These are phyloP conservation scores for Cyprinella venusta DNA, from an alignment of 2,797 vertebrate genomes.

Conservation along the genomic window DNA sequence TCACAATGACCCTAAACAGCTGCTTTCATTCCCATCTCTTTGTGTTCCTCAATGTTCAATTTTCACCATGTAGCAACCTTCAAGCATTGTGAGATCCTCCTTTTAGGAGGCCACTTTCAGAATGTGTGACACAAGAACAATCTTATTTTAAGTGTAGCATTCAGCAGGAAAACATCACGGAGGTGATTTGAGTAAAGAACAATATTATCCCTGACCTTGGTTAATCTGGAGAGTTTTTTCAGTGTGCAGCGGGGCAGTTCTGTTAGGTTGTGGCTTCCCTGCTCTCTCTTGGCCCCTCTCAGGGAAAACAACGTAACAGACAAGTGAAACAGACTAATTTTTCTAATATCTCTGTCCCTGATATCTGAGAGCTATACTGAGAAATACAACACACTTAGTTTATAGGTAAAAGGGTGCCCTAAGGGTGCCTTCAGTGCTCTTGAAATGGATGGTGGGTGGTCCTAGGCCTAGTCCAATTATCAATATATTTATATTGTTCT, in stretches of 20 bases:
- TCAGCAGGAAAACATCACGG: conserved; percentile 50
- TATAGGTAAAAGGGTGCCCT: background rate
- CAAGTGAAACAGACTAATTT: conserved; percentile 37
- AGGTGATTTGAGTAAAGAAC: conserved; percentile 55
- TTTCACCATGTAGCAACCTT: conserved; percentile 27
- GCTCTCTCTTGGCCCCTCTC: conserved; percentile 20
- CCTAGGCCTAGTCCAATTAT: background rate
- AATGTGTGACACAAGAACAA: conserved; percentile 30
- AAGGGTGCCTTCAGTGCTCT: background rate
- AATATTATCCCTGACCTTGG: conserved; percentile 59
- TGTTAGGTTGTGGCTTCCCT: conserved; percentile 40
- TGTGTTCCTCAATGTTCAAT: conserved; percentile 15
- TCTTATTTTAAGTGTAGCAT: conserved; percentile 31
- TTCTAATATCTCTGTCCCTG: background rate
- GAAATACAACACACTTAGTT: conserved; percentile 5
- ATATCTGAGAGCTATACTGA: conserved; percentile 35
- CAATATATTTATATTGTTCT: conserved; percentile 1
- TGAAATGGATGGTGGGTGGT: background rate
- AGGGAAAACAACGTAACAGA: conserved; percentile 35
- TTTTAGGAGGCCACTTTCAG: conserved; percentile 27
- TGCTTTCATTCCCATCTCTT: conserved; percentile 26
- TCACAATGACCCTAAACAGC: conserved; percentile 4
- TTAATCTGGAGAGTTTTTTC: conserved; percentile 37
- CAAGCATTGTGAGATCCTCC: background rate
- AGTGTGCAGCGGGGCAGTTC: conserved; percentile 27